Percentiles rank a stretch among this genome's conserved stretches.
Evolutionary conservation across 1,140 invertebrate species (phyloP).

Genomic region (Gryon sp.): DNA sequence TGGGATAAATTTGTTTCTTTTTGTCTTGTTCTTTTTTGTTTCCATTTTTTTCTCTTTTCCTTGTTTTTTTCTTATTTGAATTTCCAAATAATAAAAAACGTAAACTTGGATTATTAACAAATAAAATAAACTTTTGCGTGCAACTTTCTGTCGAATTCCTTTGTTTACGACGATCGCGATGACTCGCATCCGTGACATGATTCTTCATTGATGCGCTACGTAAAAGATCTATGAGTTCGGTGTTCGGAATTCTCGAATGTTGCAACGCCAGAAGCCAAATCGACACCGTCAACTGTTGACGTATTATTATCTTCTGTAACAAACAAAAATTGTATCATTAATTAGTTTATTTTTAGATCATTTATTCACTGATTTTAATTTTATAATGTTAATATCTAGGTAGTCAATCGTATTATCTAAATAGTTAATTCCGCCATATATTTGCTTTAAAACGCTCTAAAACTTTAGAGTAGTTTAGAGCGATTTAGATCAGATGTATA

Average conservation of each 20-base stretch:
- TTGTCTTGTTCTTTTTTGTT: too few relatives aligned
- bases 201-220: conserved; percentile 68
- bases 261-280: conserved; percentile 69
- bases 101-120: conserved; percentile 29
- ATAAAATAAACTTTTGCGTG: too few relatives aligned
- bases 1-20: not conserved
- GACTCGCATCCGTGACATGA: conserved; percentile 46
- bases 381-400: too few relatives aligned
- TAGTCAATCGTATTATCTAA: too few relatives aligned
- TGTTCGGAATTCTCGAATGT: conserved; percentile 66
- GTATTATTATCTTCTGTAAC: conserved; percentile 74
- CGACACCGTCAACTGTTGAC: conserved; percentile 73
- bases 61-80: conserved; percentile 8
- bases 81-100: not conserved
- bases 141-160: conserved; percentile 34
- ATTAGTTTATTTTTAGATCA: too few relatives aligned
- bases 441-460: too few relatives aligned
- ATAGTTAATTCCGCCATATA: too few relatives aligned
- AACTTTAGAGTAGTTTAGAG: too few relatives aligned
- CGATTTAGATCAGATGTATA: too few relatives aligned
- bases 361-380: too few relatives aligned
- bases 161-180: conserved; percentile 57
- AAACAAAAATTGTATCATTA: conserved; percentile 33
- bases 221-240: conserved; percentile 67
- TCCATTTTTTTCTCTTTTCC: too few relatives aligned